phyloP scores from a whole-genome alignment of 2,888 invertebrate species.

The Drosophila histrio region DNA sequence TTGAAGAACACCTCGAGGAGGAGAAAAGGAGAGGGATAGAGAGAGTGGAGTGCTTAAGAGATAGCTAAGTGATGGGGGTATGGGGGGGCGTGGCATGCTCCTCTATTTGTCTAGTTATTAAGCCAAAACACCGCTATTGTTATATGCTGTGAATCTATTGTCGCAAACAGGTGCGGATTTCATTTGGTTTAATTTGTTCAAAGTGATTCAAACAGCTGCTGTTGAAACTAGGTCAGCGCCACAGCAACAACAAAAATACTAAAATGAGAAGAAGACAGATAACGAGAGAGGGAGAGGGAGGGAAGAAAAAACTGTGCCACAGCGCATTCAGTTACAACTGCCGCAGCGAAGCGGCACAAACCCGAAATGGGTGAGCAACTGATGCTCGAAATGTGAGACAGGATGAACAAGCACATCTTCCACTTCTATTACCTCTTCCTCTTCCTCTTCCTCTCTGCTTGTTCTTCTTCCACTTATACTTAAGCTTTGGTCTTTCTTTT shows the following conservation, averaged over 20 bases:
- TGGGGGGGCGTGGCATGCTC: neutral
- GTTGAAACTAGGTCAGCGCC: constrained; percentile 51
- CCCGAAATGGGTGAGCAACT: constrained; percentile 32
- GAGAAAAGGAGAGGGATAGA: neutral
- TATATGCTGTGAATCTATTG: constrained; percentile 35
- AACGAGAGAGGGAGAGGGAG: neutral
- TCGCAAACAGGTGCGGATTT: constrained; percentile 50
- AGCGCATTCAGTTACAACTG: constrained; percentile 59
- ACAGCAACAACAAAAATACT: neutral
- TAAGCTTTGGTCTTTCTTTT: constrained; percentile 26
- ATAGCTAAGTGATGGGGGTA: neutral
- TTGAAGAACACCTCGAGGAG: neutral
- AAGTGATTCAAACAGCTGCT: constrained; percentile 27
- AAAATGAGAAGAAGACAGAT: neutral
- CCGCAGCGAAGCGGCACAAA: constrained; percentile 67
- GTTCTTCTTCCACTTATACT: neutral
- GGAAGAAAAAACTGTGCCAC: constrained; percentile 50
- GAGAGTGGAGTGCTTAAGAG: neutral
- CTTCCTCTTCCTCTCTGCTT: neutral
- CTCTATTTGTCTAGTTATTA: neutral
- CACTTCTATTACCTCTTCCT: neutral
- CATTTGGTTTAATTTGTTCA: constrained; percentile 44
- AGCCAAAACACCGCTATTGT: neutral
- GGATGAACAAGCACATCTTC: constrained; percentile 18
- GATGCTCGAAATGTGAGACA: constrained; percentile 49